Evolutionary conservation across 2,888 invertebrate species (phyloP).

Genomic region (Scaptodrosophila latifasciaeformis): DNA sequence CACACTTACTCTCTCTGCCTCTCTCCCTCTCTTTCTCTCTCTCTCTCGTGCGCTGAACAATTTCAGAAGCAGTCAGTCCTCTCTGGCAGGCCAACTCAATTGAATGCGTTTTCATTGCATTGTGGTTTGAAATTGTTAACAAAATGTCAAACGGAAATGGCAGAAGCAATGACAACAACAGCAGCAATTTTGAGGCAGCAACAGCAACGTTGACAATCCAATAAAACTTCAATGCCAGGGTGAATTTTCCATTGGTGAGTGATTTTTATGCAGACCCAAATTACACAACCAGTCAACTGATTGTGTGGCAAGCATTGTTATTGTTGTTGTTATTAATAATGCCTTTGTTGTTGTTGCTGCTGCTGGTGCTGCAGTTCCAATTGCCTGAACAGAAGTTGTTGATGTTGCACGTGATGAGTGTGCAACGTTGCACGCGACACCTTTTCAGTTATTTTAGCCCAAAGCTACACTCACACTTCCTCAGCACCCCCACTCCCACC

Average conservation of each 20-base stretch:
- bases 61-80: neutral
- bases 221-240: slow-evolving; percentile 60
- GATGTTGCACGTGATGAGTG: too few relatives aligned
- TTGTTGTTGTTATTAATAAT: slow-evolving; percentile 17
- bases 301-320: slow-evolving; percentile 47
- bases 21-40: slow-evolving; percentile 5
- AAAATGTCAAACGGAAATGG: slow-evolving; percentile 66
- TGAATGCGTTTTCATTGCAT: slow-evolving; percentile 59
- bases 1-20: slow-evolving; percentile 10
- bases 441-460: neutral
- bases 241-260: slow-evolving; percentile 28
- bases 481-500: too few relatives aligned
- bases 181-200: slow-evolving; percentile 7
- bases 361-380: slow-evolving; percentile 26
- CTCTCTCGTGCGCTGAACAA: too few relatives aligned
- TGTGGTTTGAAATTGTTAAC: slow-evolving; percentile 68
- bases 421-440: slow-evolving; percentile 1
- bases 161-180: slow-evolving; percentile 16
- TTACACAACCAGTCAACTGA: slow-evolving; percentile 39
- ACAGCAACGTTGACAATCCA: slow-evolving; percentile 40
- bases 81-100: slow-evolving; percentile 1
- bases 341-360: slow-evolving; percentile 16
- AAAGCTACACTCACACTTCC: too few relatives aligned
- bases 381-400: too few relatives aligned
- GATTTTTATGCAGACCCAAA: slow-evolving; percentile 58